A percentile compares a stretch with the other conserved stretches of the same genome.
These are phyloP conservation scores for Sarcophaga peregrina DNA, from an alignment of 1,140 invertebrate species.

Conservation along the genomic window DNA sequence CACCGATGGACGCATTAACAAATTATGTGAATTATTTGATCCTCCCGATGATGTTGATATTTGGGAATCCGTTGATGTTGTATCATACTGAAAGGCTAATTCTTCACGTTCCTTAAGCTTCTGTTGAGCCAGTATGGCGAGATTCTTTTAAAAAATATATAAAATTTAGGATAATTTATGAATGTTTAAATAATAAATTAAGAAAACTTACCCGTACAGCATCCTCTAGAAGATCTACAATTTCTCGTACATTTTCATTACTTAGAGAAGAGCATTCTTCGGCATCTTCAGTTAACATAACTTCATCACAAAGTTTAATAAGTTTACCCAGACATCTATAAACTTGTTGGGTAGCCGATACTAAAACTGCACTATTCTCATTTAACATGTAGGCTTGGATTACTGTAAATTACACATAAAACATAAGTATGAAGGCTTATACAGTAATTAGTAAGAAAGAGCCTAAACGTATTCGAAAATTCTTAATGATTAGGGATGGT, in stretches of 20 bases:
- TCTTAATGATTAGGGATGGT: too few species aligned
- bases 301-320: slow-evolving; percentile 90
- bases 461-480: neutral
- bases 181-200: neutral
- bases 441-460: neutral
- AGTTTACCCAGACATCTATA: slow-evolving; percentile 88
- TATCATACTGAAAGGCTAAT: slow-evolving; percentile 45
- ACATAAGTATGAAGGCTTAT: neutral
- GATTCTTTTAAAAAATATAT: slow-evolving; percentile 66
- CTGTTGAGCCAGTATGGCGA: slow-evolving; percentile 74
- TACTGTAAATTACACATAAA: slow-evolving; percentile 53
- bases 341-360: slow-evolving; percentile 85
- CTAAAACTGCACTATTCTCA: slow-evolving; percentile 74
- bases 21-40: slow-evolving; percentile 42
- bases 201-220: slow-evolving; percentile 76
- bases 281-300: slow-evolving; percentile 73
- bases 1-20: slow-evolving; percentile 52
- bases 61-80: slow-evolving; percentile 25
- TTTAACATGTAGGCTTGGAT: slow-evolving; percentile 74
- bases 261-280: slow-evolving; percentile 72
- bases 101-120: slow-evolving; percentile 73
- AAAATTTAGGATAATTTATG: neutral
- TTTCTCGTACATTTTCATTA: slow-evolving; percentile 80
- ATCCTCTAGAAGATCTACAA: slow-evolving; percentile 81
- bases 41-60: slow-evolving; percentile 30